A percentile compares a stretch with the other conserved stretches of the same genome.
These are phyloP conservation scores for Ciconia nigra DNA, from an alignment of 2,797 vertebrate genomes.

Conservation along the genomic window DNA sequence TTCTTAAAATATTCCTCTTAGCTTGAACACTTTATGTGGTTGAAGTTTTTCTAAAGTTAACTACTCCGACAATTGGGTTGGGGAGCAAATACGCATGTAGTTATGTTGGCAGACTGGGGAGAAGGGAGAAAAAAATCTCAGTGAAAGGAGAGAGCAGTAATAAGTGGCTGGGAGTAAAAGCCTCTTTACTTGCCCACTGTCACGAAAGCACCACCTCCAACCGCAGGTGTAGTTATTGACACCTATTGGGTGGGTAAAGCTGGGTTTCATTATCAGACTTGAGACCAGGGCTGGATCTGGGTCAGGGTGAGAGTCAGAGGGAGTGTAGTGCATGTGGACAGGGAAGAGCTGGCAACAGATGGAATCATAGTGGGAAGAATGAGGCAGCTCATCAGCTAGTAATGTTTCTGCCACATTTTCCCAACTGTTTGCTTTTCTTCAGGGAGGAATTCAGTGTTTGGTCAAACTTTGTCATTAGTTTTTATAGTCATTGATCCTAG, in stretches of 20 bases:
- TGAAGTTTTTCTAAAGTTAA: background rate
- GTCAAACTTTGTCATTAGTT: background rate
- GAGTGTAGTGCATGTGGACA: background rate
- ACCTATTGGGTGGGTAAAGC: background rate
- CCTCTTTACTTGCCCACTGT: background rate
- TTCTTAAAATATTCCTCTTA: background rate
- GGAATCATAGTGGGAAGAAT: background rate
- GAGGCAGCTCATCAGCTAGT: slow-evolving; percentile 4
- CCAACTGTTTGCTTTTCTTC: background rate
- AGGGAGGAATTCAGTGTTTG: background rate
- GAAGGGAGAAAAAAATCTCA: background rate
- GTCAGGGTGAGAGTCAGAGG: background rate
- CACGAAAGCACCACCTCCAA: background rate
- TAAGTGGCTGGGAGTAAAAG: background rate
- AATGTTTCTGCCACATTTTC: background rate
- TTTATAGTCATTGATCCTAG: background rate
- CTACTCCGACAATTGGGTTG: background rate
- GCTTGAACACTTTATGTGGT: background rate
- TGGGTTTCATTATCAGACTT: background rate
- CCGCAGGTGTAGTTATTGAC: background rate
- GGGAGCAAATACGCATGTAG: background rate
- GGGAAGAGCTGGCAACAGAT: background rate
- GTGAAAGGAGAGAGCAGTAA: background rate
- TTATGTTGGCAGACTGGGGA: background rate
- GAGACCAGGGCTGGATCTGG: background rate